A percentile compares a stretch with the other conserved stretches of the same genome.
Evolutionary conservation across 2,888 invertebrate species (phyloP).

Genomic region (Lasius platythorax): DNA sequence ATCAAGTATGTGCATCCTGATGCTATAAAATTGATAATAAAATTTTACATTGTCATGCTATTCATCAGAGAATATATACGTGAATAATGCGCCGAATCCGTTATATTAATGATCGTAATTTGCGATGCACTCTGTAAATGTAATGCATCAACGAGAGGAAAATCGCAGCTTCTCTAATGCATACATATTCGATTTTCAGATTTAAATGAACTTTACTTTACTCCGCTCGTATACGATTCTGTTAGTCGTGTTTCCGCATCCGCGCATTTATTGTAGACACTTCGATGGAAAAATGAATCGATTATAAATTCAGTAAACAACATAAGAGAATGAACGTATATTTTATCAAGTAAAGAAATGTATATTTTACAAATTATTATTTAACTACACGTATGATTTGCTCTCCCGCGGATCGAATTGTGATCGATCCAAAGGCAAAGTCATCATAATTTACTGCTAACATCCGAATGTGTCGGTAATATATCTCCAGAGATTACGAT

Average conservation of each 20-base stretch:
- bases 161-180: background rate
- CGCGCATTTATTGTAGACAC: background rate
- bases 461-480: slow-evolving; percentile 38
- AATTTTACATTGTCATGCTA: background rate
- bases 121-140: background rate
- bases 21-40: background rate
- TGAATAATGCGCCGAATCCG: background rate
- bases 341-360: background rate
- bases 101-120: slow-evolving; percentile 18
- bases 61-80: background rate
- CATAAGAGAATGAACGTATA: background rate
- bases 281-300: background rate
- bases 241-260: background rate
- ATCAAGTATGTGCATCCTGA: background rate
- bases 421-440: slow-evolving; percentile 29
- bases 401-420: slow-evolving; percentile 3
- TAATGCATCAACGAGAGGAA: background rate
- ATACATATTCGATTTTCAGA: slow-evolving; percentile 4
- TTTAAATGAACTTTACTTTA: slow-evolving; percentile 26
- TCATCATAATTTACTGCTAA: slow-evolving; percentile 32
- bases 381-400: background rate
- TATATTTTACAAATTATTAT: background rate
- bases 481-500: slow-evolving; percentile 24
- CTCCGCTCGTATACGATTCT: background rate
- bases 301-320: slow-evolving; percentile 33